Base-by-base conservation (phyloP, 2,113 vertebrate species). In the Craseonycteris thonglongyai region DNA sequence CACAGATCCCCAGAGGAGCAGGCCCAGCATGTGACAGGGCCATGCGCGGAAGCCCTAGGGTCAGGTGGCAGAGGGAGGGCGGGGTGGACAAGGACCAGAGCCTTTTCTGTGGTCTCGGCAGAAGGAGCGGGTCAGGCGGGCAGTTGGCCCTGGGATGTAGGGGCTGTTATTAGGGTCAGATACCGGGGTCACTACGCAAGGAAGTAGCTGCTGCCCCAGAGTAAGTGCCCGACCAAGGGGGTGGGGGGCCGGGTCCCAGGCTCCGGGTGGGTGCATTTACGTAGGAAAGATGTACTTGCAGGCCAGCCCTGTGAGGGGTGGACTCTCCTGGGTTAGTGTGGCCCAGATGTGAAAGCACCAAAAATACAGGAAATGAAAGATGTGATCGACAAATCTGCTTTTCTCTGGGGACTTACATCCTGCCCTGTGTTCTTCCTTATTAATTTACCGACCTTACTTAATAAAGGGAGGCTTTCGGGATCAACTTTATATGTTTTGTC, bases 1-100 rank as follows among this genome's bases (percentile, higher is more conserved):
- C 24, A 40, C 28, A 40, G 56, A 8, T 42, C 10, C 28, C 51
- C 28, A 24, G n/a, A 63, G 7, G 5, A 5, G 28, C 15, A 16
- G 71, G 0, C 5, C 14, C 28, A 33, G 0, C 1, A 22, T 6
- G 10, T 10, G 22, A 22, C 1, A 9, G 56, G 68, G 33, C 15
- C 11, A 21, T 30, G 3, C 5, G 3, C 14, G 58, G 18, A 76
- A 78, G n/a, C 19, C 16, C 33, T 33, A 40, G 54, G 15, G 4
- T 33, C 13, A 38, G 38, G 54, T 42, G 35, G 75, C 74, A 88
- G 54, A 30, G 28, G n/a, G 5, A 22, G 16, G 7, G 5, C 33
- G 38, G 6, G 35, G 19, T 6, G n/a, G 18, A 66, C 0, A 26
- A 2, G 54, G 56, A 33, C 54, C 22, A 30, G 47, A 45, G 7